Evolutionary conservation across 1,140 invertebrate genomes (phyloP), one percentile per base, ranked within the genome.

Genomic region (Lasioglossum albipes): DNA sequence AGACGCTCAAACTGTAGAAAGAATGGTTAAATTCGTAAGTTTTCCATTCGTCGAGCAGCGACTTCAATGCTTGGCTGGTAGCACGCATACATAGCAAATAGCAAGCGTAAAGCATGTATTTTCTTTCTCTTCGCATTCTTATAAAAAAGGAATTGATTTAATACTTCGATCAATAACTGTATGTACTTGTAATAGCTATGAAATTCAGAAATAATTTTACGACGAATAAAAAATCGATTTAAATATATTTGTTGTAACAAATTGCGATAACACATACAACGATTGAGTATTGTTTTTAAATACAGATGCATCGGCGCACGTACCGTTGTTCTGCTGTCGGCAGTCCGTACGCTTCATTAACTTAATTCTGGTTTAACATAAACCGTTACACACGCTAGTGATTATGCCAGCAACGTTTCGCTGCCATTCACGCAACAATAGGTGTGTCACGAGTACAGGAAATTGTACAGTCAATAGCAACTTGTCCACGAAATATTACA

Each of bases 381-480:
- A 59, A 91, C 90, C 90, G 90, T 91, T 91, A 91, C 57, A n/a
- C 57, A 59, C 16, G 13, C 74, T 65, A 31, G 59, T 81, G 67
- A 76, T 89, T 91, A 91, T 91, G 91, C 90, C 75, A 85, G 41
- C 27, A 66, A 84, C 90, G 87, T 91, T 79, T 66, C 73, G 80
- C 85, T 75, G 75, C 77, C 78, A 87, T 89, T 85, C 79, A 81
- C 81, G 86, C 72, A 79, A 81, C 77, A 73, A 78, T 61, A 61
- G 61, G 61, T 36, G 59, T 22, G 66, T 79, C 62, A 62, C 64
- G 54, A 62, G 76, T 22, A 31, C 68, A 57, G 65, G 45, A 36
- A 54, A 79, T 57, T 61, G 69, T 41, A 54, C 74, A 76, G 81
- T 49, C 45, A 13, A 49, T 12, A 12, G 45, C 13, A 13, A 12